Evolutionary conservation across 2,797 vertebrate genomes (phyloP).

Genomic region (Salmo trutta): DNA sequence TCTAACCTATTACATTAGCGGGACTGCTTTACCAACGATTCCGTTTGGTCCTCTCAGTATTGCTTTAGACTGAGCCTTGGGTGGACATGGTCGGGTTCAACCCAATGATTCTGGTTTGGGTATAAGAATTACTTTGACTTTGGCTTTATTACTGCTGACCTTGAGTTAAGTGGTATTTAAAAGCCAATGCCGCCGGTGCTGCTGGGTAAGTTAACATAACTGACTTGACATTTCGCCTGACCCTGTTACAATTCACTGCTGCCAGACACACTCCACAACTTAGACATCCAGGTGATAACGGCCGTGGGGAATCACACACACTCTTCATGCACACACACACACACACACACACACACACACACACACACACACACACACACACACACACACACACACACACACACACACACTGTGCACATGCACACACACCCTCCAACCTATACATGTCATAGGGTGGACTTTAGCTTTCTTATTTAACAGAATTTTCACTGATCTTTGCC

Average conservation of each 20-base stretch:
- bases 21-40: background rate
- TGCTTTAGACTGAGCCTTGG: background rate
- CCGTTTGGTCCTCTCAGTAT: background rate
- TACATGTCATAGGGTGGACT: too few species aligned
- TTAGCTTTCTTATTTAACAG: too few species aligned
- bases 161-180: constrained; percentile 43
- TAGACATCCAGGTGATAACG: background rate
- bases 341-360: background rate
- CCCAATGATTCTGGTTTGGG: background rate
- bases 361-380: background rate
- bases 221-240: background rate
- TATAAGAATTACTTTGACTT: background rate
- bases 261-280: background rate
- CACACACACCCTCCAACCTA: background rate
- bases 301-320: background rate
- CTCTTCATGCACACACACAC: background rate
- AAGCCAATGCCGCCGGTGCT: constrained; percentile 47
- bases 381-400: background rate
- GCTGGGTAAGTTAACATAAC: background rate
- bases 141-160: constrained; percentile 28
- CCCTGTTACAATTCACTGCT: too few species aligned
- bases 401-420: background rate
- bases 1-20: background rate
- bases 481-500: too few species aligned
- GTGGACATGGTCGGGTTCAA: background rate